Percentiles rank a stretch among this genome's conserved stretches.
Evolutionary conservation across 2,888 invertebrate species (phyloP).

Genomic region (Phlogophora meticulosa): DNA sequence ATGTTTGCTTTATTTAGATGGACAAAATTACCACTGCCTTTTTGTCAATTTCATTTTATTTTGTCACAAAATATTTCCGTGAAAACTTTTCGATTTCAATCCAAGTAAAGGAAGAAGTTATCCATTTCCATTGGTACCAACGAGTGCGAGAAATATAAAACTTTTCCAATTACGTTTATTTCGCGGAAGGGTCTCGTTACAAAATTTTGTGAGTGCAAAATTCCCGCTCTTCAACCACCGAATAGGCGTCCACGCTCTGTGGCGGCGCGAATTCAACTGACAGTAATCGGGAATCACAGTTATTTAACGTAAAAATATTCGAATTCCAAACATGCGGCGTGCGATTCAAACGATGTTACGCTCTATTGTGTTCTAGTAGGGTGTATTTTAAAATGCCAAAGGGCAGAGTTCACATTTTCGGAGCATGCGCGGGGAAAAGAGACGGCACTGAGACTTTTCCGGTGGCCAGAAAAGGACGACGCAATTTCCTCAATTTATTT

Average conservation of each 20-base stretch:
- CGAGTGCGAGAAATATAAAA: constrained; percentile 36
- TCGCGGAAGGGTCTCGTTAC: constrained; percentile 9
- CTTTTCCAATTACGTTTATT: constrained; percentile 47
- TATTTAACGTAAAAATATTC: constrained; percentile 66
- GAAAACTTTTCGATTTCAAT: constrained; percentile 49
- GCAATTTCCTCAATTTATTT: constrained; percentile 65
- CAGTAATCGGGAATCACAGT: constrained; percentile 72
- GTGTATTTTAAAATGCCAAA: constrained; percentile 72
- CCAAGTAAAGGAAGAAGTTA: constrained; percentile 8
- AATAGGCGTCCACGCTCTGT: constrained; percentile 62
- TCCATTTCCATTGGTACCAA: constrained; percentile 28
- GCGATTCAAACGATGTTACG: constrained; percentile 57
- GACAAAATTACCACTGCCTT: constrained; percentile 15
- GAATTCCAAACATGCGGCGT: constrained; percentile 60
- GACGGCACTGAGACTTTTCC: constrained; percentile 54
- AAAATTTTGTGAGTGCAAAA: constrained; percentile 19
- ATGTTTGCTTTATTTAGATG: constrained; percentile 16
- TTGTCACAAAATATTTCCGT: constrained; percentile 12
- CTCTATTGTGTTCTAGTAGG: constrained; percentile 71
- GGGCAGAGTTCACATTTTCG: constrained; percentile 55
- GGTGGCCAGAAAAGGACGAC: constrained; percentile 67
- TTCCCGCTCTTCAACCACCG: constrained; percentile 15
- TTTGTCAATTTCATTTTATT: constrained; percentile 32
- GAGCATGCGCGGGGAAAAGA: constrained; percentile 83
- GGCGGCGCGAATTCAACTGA: constrained; percentile 75